Base-by-base conservation (phyloP, 2,888 invertebrate species). In the Cheiracanthium punctorium region DNA sequence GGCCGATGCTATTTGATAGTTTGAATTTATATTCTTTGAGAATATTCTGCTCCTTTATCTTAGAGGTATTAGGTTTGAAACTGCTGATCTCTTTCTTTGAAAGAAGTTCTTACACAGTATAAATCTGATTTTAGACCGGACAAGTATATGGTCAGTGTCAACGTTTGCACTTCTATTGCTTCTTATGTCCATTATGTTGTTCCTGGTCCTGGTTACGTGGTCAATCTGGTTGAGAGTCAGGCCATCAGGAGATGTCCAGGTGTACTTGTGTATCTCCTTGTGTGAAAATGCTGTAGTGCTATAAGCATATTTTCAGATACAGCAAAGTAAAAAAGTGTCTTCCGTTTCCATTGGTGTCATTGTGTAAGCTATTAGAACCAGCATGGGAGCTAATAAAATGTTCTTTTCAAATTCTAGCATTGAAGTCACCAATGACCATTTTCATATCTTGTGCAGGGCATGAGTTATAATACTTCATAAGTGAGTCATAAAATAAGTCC, bases 161-260 rank as follows among this genome's bases (percentile, higher is more conserved):
- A 69, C 48, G 32, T 48, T 69, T n/a, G 30, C 10, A 32, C 41
- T 41, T 67, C 67, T 76, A 17, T 76, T 65, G 28, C 41, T 41
- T 37, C 41, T 76, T 10, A 65, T 17, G 20, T 76, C 37, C 41
- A 69, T 43, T 2, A 67, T 20, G 20, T 29, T 48, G n/a, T 17
- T 67, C 0, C 0, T n/a, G 20, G 30, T 30, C 48, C 77, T 67
- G 48, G n/a, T 8, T 30, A 77, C 30, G 30, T 77, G 32, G 32
- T 67, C 77, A 8, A 69, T 69, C n/a, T 77, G 32, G 17, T 77
- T 77, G n/a, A 14, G 10, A n/a, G 30, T 52, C 8, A n/a, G 32
- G 29, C 52, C 32, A 52, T 1, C 0, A n/a, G 73, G 73, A 8
- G 37, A 75, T n/a, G 0, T 17, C 37, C 65, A 65, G 12, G 33